Evolutionary conservation across 2,888 invertebrate species (phyloP).

Genomic region (Argyra leucocephala): DNA sequence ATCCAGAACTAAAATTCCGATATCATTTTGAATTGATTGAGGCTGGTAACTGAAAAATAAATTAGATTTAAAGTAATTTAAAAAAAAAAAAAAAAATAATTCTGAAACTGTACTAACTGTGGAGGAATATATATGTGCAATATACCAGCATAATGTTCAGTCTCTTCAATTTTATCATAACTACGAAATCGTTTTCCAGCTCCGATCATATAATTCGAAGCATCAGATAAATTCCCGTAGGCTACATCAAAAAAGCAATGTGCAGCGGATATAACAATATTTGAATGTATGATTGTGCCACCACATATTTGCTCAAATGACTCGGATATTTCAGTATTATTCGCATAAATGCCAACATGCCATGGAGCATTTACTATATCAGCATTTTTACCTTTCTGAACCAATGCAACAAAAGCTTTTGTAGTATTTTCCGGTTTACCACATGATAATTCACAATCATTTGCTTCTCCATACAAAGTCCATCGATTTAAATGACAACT

Average conservation of each 20-base stretch:
- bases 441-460: conserved; percentile 29
- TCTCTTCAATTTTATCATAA: conserved; percentile 9
- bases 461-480: background rate
- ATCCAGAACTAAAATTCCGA: background rate
- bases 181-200: conserved; percentile 25
- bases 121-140: background rate
- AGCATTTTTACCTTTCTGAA: conserved; percentile 13
- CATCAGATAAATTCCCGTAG: background rate
- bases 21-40: background rate
- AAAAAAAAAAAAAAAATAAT: no score
- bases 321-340: conserved; percentile 8
- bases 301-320: conserved; percentile 25
- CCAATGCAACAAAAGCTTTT: no score
- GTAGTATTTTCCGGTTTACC: conserved; percentile 22
- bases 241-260: conserved; percentile 28
- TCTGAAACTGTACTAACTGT: background rate
- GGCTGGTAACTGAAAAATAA: background rate
- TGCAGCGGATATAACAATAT: conserved; percentile 28
- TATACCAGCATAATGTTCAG: background rate
- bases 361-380: conserved; percentile 29
- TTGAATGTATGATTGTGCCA: conserved; percentile 30
- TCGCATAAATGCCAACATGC: conserved; percentile 30
- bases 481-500: no score
- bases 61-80: background rate
- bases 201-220: conserved; percentile 19